Evolutionary conservation across 2,797 vertebrate species (phyloP), one percentile per base, ranked within the genome.

Genomic region (Chanos chanos): DNA sequence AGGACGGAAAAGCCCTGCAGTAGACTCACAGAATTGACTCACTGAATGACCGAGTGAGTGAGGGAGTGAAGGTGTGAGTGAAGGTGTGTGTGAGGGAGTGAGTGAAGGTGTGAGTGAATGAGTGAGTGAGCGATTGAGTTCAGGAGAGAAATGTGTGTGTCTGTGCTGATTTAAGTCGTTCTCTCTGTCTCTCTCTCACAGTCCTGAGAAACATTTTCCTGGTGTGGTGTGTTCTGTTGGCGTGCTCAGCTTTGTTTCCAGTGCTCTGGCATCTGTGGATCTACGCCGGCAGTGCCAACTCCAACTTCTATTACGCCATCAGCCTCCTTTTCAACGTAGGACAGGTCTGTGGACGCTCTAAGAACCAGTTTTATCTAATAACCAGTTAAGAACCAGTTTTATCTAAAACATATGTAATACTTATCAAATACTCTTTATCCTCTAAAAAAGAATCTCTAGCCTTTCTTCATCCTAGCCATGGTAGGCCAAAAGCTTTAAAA

Each of bases 191-290:
- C 9, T 2, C 2, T 54, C 9, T 43, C 80, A 44, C 84, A 99
- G 97, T 98, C 74, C 79, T 99, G 45, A 91, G 94, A 74, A 99
- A 99, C 84, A 89, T 96, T 85, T 98, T 98, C 81, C 81, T 98
- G 77, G 94, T 98, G 47, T 88, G 92, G 5, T 97, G 94, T n/a
- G 85, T 97, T 71, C 85, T 99, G 59, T 75, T 97, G 43, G 87
- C 93, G 52, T 99, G 94, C 39, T 94, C 96, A 0, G 83, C 94
- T 40, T 92, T 99, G 15, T 99, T 99, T 62, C 97, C 96, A 0
- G 95, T 99, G 3, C 89, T 99, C 43, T 99, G 97, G 96, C 95
- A 99, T 77, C 92, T 99, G 1, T 99, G 97, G 97, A 97, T 99
- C 87, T 99, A 96, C 4, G 91, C 97, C 2, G 97, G 97, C 80